Percentiles rank a stretch among this genome's conserved stretches.
These are phyloP conservation scores for Crypturellus undulatus DNA, from an alignment of 2,113 vertebrate species.

Conservation along the genomic window DNA sequence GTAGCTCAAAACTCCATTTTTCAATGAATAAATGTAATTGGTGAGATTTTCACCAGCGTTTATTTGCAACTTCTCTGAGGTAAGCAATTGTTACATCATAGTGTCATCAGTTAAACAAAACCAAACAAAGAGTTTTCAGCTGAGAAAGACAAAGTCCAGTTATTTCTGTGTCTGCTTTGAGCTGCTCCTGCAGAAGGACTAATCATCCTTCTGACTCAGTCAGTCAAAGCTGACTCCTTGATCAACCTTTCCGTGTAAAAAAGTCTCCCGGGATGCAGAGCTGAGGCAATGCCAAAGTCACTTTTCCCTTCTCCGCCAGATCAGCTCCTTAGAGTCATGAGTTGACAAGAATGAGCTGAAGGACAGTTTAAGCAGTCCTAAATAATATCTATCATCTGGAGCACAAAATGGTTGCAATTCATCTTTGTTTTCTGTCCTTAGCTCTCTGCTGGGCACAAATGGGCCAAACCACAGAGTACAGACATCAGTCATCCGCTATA, in stretches of 20 bases:
- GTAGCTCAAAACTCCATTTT: background rate
- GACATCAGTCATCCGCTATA: background rate
- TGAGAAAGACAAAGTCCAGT: background rate
- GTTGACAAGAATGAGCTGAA: background rate
- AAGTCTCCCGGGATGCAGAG: background rate
- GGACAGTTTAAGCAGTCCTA: background rate
- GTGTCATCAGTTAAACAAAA: background rate
- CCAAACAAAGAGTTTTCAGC: background rate
- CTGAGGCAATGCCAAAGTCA: background rate
- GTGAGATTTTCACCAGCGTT: background rate
- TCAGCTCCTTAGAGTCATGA: background rate
- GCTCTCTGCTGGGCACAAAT: background rate
- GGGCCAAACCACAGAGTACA: background rate
- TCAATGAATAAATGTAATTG: background rate
- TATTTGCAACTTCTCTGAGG: background rate
- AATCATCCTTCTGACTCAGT: background rate
- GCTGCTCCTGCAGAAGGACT: accelerated
- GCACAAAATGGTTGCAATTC: background rate
- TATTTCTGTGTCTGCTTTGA: background rate
- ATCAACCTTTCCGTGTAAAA: background rate
- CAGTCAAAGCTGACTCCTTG: background rate
- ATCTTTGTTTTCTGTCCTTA: background rate
- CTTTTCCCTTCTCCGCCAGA: background rate
- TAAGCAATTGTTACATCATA: background rate
- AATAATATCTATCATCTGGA: background rate